These are phyloP conservation scores for Spilosoma lubricipeda DNA, from an alignment of 2,888 invertebrate species.

Conservation along the genomic window DNA sequence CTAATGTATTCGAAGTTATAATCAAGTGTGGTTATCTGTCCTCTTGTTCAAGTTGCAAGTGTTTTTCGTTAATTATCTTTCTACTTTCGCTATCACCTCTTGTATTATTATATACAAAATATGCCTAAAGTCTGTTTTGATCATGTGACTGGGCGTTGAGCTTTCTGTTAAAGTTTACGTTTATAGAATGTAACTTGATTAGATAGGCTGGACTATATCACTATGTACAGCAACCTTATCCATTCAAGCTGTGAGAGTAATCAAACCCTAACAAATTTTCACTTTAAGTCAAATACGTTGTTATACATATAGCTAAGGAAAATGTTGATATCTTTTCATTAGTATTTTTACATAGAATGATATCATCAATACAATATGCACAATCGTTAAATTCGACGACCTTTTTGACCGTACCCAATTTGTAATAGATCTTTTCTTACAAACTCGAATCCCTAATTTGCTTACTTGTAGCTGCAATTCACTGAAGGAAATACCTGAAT, in stretches of 20 bases:
- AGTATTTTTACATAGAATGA: not conserved
- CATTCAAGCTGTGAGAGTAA: not conserved
- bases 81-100: no score
- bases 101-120: no score
- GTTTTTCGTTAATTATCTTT: no score
- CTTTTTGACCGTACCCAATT: constrained; percentile 13
- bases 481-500: constrained; percentile 18
- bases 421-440: constrained; percentile 10
- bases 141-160: no score
- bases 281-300: no score
- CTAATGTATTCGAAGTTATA: not conserved
- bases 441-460: constrained; percentile 15
- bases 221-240: not conserved
- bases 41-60: no score
- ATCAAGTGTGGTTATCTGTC: no score
- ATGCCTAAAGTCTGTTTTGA: no score
- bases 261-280: not conserved
- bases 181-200: no score
- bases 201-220: no score
- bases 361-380: constrained; percentile 8
- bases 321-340: not conserved
- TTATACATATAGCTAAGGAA: not conserved
- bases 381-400: constrained; percentile 5
- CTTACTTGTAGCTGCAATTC: constrained; percentile 13
- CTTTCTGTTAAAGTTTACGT: no score